Conservation (phyloP, 2,888 invertebrate species). For the Chironomus riparius region DNA sequence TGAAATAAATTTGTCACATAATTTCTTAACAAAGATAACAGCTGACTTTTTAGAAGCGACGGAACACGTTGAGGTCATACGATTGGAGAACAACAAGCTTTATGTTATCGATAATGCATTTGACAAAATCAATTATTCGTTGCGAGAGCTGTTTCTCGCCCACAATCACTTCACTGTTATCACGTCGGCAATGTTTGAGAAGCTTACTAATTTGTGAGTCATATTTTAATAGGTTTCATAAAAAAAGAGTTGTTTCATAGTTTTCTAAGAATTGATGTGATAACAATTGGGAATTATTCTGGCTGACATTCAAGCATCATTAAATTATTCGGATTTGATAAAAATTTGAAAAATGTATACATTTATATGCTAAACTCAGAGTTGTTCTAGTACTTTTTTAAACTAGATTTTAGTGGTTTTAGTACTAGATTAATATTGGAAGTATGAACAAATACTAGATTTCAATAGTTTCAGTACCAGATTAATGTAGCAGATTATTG, state of each 20-base stretch:
- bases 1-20: constrained; percentile 27
- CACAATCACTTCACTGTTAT: constrained; percentile 28
- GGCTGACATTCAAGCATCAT: too few relatives aligned
- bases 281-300: too few relatives aligned
- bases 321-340: too few relatives aligned
- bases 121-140: not conserved
- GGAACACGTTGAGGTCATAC: constrained; percentile 4
- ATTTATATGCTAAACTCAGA: too few relatives aligned
- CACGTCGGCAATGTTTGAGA: constrained; percentile 21
- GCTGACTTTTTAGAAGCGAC: constrained; percentile 16
- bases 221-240: not conserved
- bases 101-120: constrained; percentile 16
- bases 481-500: not conserved
- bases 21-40: constrained; percentile 27
- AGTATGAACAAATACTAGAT: too few relatives aligned
- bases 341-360: too few relatives aligned
- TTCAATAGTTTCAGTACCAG: too few relatives aligned
- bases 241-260: not conserved
- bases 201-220: constrained; percentile 26
- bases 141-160: constrained; percentile 24
- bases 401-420: too few relatives aligned
- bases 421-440: too few relatives aligned
- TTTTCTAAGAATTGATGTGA: not conserved
- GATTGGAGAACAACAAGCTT: constrained; percentile 24
- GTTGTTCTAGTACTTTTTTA: too few relatives aligned